Conservation (phyloP, 2,888 invertebrate genomes). For the Caenorhabditis sulstoni region DNA sequence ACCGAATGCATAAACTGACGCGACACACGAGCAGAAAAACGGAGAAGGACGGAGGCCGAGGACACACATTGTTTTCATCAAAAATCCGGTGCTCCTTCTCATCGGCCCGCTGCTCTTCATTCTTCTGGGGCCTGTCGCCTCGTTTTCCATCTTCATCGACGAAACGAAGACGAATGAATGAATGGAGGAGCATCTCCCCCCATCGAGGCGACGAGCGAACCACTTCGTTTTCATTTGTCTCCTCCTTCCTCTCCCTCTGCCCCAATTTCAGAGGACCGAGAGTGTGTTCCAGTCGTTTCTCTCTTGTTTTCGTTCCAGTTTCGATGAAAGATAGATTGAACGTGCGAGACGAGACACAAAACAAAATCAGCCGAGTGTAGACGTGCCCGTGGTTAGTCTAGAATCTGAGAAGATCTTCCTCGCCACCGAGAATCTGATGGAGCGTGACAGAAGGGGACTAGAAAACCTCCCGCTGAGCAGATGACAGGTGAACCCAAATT, state of each 20-base stretch:
- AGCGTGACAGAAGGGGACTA: no score
- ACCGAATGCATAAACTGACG: slow-evolving; percentile 51
- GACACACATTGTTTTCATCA: slow-evolving; percentile 43
- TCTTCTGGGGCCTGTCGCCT: background rate
- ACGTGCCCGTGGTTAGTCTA: slow-evolving; percentile 13
- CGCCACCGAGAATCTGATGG: background rate
- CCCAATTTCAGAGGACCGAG: background rate
- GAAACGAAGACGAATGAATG: slow-evolving; percentile 33
- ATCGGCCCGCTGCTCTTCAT: background rate
- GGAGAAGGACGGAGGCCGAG: background rate
- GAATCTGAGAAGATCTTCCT: background rate
- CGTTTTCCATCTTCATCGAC: slow-evolving; percentile 8
- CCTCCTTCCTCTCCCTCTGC: background rate
- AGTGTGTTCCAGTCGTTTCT: slow-evolving; percentile 14
- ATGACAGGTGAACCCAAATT: no score
- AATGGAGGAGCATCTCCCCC: background rate
- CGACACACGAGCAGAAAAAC: background rate
- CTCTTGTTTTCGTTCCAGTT: slow-evolving; percentile 37
- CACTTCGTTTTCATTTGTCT: slow-evolving; percentile 36
- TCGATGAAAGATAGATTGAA: slow-evolving; percentile 19
- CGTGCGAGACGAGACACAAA: slow-evolving; percentile 9
- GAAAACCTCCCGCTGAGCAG: no score
- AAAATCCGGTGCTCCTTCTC: slow-evolving; percentile 2
- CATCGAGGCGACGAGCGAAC: background rate
- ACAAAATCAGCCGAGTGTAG: slow-evolving; percentile 49